These are phyloP conservation scores for Hippopotamus amphibius DNA, from an alignment of 2,113 vertebrate species.

Conservation along the genomic window DNA sequence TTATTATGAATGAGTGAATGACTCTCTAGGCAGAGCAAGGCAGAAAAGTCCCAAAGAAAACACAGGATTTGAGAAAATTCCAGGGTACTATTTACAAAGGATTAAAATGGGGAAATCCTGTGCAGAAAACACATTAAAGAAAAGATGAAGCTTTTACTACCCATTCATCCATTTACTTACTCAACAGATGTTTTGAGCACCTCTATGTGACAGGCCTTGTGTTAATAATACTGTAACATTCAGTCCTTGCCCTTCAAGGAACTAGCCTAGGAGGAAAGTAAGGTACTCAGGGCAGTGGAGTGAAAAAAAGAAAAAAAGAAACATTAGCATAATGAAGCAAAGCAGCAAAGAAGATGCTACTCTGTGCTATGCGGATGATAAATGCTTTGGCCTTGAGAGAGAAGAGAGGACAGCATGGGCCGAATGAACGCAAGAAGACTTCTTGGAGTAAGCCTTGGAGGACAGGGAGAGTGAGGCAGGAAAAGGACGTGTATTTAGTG, in stretches of 20 bases:
- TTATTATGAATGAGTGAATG: not conserved
- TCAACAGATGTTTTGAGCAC: not conserved
- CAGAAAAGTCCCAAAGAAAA: not conserved
- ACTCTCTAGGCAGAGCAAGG: not conserved
- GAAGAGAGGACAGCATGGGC: not conserved
- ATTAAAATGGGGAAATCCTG: not conserved
- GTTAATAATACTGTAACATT: not conserved
- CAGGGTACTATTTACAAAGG: not conserved
- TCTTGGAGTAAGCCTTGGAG: not conserved
- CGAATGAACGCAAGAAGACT: not conserved
- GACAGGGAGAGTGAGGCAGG: not conserved
- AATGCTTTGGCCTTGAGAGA: not conserved
- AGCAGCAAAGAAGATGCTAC: not conserved
- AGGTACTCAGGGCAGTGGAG: not conserved
- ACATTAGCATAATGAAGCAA: not conserved
- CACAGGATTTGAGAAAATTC: not conserved
- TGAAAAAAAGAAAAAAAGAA: not conserved
- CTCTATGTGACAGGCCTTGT: not conserved
- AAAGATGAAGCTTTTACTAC: not conserved
- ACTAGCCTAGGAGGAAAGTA: not conserved
- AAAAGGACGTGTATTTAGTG: not conserved
- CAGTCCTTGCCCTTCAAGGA: not conserved
- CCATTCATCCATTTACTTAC: not conserved
- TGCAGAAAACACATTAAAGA: not conserved
- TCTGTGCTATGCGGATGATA: not conserved